A percentile compares a stretch with the other conserved stretches of the same genome.
Conservation (phyloP, 1,140 invertebrate genomes). For the Epicauta chinensis region DNA sequence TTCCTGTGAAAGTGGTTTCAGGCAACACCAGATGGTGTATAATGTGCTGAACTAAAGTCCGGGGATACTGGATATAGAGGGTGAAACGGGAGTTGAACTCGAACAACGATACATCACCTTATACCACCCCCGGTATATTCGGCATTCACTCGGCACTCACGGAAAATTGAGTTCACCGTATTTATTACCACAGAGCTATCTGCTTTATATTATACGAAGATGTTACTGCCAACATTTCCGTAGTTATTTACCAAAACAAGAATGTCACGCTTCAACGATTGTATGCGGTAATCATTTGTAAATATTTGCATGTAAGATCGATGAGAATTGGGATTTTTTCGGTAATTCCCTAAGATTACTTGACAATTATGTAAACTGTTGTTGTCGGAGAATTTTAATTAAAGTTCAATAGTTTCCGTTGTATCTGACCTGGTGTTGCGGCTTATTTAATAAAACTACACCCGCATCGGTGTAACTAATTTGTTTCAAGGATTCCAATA, state of each 20-base stretch:
- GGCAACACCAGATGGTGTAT: conserved; percentile 29
- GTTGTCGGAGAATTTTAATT: too few species aligned
- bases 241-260: conserved; percentile 4
- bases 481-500: too few species aligned
- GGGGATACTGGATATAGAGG: conserved; percentile 18
- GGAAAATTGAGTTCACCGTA: conserved; percentile 35
- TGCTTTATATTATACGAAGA: conserved; percentile 29
- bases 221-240: conserved; percentile 14
- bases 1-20: conserved; percentile 24
- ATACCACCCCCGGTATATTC: conserved; percentile 3
- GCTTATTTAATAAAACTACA: too few species aligned
- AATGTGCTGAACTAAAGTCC: conserved; percentile 20
- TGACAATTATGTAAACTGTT: too few species aligned
- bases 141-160: conserved; percentile 29
- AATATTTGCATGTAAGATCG: too few species aligned
- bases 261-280: too few species aligned
- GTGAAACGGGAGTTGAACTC: conserved; percentile 23
- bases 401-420: too few species aligned
- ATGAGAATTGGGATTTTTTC: too few species aligned
- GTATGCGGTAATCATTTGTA: too few species aligned
- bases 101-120: conserved; percentile 24
- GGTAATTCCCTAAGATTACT: too few species aligned
- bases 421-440: too few species aligned
- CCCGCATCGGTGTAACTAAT: too few species aligned
- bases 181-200: conserved; percentile 33